Evolutionary conservation across 1,140 invertebrate species (phyloP).

Genomic region (Psilanteris sp.): DNA sequence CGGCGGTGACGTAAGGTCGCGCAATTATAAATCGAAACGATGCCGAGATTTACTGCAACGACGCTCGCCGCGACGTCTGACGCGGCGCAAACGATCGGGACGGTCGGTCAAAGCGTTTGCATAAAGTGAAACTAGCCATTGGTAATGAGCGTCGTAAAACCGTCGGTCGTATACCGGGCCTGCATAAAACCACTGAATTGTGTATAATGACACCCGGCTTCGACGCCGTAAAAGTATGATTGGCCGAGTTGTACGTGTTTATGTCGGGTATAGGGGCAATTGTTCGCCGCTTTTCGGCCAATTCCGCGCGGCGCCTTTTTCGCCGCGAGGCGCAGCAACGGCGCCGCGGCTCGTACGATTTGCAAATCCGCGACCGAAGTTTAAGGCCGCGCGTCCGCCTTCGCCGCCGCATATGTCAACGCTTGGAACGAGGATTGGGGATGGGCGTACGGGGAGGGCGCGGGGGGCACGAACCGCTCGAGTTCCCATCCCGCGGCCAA

Average conservation of each 20-base stretch:
- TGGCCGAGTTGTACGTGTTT: constrained; percentile 44
- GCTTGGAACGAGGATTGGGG: too few species aligned
- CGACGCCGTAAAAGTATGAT: constrained; percentile 54
- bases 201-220: constrained; percentile 53
- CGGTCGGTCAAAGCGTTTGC: constrained; percentile 29
- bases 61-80: constrained; percentile 8
- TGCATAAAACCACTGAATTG: constrained; percentile 60
- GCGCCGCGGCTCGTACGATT: too few species aligned
- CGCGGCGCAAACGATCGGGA: constrained; percentile 17
- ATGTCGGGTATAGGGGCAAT: constrained; percentile 33
- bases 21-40: constrained; percentile 38
- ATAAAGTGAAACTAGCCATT: constrained; percentile 56
- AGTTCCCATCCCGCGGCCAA: too few species aligned
- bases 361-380: too few species aligned
- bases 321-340: too few species aligned
- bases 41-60: constrained; percentile 25
- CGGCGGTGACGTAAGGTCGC: constrained; percentile 18
- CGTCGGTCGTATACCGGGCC: constrained; percentile 35
- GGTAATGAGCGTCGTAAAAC: constrained; percentile 57
- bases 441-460: too few species aligned
- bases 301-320: background rate
- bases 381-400: too few species aligned
- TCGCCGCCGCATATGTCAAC: too few species aligned
- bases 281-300: constrained; percentile 20
- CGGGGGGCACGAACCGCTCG: too few species aligned